Conservation (phyloP, 1,140 invertebrate genomes). For the Halyomorpha halys region DNA sequence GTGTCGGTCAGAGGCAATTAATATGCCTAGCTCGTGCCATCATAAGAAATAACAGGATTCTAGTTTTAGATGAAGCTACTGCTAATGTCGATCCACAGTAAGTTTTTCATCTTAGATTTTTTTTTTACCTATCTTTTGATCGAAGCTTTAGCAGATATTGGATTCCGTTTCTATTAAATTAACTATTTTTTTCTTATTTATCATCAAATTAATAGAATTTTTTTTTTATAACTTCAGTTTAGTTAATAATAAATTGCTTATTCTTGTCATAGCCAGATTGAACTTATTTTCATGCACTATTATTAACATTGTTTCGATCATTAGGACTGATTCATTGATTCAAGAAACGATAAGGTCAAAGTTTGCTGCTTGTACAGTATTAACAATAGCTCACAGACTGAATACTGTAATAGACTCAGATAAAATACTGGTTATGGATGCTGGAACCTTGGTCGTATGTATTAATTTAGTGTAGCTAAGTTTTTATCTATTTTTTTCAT, state of each 20-base stretch:
- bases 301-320: no score
- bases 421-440: conserved; percentile 63
- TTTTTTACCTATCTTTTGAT: no score
- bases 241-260: no score
- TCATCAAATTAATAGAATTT: no score
- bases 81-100: conserved; percentile 61
- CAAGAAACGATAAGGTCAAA: conserved; percentile 49
- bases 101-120: conserved; percentile 34
- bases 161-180: no score
- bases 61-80: conserved; percentile 59
- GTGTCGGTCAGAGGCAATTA: conserved; percentile 74
- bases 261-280: no score
- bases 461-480: no score
- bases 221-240: no score
- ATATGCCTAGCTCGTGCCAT: conserved; percentile 74
- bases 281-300: no score
- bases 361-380: conserved; percentile 55
- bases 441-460: conserved; percentile 41
- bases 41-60: conserved; percentile 59
- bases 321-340: conserved; percentile 49
- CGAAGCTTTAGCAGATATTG: no score
- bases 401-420: conserved; percentile 60
- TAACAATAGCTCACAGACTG: conserved; percentile 69
- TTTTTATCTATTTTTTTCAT: no score
- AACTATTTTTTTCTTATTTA: no score